phyloP scores from a whole-genome alignment of 2,113 vertebrate genomes.

The Lipophrys pholis region DNA sequence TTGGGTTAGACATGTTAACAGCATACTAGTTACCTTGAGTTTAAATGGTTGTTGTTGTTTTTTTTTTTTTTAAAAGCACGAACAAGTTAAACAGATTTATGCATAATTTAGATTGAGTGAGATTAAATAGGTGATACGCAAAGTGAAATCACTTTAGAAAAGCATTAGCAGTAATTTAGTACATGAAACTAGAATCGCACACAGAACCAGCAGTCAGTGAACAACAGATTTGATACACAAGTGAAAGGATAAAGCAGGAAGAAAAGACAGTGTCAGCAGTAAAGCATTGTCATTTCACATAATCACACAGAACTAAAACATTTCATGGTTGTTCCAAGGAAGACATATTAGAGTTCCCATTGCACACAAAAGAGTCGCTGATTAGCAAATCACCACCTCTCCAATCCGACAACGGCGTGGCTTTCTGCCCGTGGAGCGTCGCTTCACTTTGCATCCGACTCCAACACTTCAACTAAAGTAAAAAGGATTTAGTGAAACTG shows the following conservation, averaged over 20 bases:
- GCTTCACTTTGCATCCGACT: slow-evolving; percentile 20
- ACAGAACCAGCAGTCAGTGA: slow-evolving; percentile 53
- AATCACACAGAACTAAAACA: slow-evolving; percentile 50
- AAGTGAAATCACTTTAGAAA: slow-evolving; percentile 49
- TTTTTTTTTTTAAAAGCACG: slow-evolving; percentile 48
- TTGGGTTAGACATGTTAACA: slow-evolving; percentile 79
- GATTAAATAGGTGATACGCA: slow-evolving; percentile 50
- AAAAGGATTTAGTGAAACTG: slow-evolving; percentile 40
- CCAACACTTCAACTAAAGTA: slow-evolving; percentile 10
- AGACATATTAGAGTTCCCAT: slow-evolving; percentile 64
- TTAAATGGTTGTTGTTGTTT: slow-evolving; percentile 62
- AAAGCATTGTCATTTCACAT: slow-evolving; percentile 59
- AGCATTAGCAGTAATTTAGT: slow-evolving; percentile 52
- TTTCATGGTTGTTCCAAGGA: slow-evolving; percentile 75
- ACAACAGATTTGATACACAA: slow-evolving; percentile 40
- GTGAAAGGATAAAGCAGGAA: slow-evolving; percentile 35
- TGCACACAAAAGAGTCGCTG: slow-evolving; percentile 25
- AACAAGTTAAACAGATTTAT: slow-evolving; percentile 84
- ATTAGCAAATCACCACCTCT: slow-evolving; percentile 37
- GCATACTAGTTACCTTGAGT: slow-evolving; percentile 78
- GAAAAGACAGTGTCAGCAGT: slow-evolving; percentile 42
- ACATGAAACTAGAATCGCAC: slow-evolving; percentile 30
- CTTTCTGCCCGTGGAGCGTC: slow-evolving; percentile 14
- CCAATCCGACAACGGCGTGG: slow-evolving; percentile 27
- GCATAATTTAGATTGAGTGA: slow-evolving; percentile 77